These are phyloP conservation scores for Apantesis nais DNA, from an alignment of 2,888 invertebrate genomes.

Conservation along the genomic window DNA sequence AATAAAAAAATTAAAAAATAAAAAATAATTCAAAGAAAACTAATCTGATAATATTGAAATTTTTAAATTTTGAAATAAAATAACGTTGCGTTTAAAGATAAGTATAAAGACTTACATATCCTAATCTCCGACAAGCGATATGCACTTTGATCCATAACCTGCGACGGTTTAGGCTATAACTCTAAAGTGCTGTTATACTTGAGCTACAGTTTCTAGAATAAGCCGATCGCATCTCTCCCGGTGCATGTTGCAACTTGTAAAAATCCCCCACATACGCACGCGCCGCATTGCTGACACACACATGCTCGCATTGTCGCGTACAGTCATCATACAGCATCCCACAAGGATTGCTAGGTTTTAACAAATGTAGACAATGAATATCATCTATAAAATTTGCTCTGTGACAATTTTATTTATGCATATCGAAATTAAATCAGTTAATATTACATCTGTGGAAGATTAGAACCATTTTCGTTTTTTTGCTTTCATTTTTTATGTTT, in stretches of 20 bases:
- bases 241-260: slow-evolving; percentile 43
- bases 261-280: slow-evolving; percentile 41
- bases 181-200: slow-evolving; percentile 41
- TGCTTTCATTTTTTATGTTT: too few species aligned
- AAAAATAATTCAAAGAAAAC: too few species aligned
- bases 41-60: not conserved
- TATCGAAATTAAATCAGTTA: not conserved
- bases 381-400: not conserved
- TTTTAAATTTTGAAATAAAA: not conserved
- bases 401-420: too few species aligned
- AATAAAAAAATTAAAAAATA: not conserved
- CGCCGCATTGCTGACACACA: slow-evolving; percentile 22
- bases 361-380: not conserved
- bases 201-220: slow-evolving; percentile 43
- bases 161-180: slow-evolving; percentile 19
- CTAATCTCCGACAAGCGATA: slow-evolving; percentile 34
- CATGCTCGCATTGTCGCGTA: slow-evolving; percentile 18
- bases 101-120: slow-evolving; percentile 36
- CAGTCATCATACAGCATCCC: slow-evolving; percentile 9
- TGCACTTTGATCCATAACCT: slow-evolving; percentile 34
- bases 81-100: not conserved
- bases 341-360: slow-evolving; percentile 11
- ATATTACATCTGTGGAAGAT: too few species aligned
- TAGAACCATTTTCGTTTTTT: not conserved
- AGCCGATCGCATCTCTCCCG: slow-evolving; percentile 38